Evolutionary conservation across 2,797 vertebrate species (phyloP), one percentile per base, ranked within the genome.

Genomic region (Clarias fuscus): DNA sequence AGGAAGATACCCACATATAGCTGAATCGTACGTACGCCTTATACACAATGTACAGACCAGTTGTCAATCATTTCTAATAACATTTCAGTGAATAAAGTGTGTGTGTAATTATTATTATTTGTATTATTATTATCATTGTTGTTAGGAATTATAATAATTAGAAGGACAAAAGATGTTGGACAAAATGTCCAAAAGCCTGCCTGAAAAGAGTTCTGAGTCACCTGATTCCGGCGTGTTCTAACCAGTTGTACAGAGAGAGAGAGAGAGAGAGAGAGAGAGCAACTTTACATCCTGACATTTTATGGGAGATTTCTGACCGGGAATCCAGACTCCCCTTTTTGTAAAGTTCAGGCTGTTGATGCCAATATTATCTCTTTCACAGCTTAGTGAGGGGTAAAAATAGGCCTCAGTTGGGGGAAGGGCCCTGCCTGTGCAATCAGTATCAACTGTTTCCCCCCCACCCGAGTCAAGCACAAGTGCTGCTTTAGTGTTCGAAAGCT

Each of bases 341-440:
- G 86, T 84, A 37, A 79, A 82, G 85, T 87, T 78, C 82, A 83
- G 82, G 58, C 90, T 72, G 83, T 86, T 87, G 59, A 48, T 88
- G 83, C 84, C 89, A 83, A 75, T 89, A 89, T 84, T 88, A 86
- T 88, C 89, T 86, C 64, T 85, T 71, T 59, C 87, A 88, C 77
- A 84, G 89, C 83, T 88, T 85, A 86, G 70, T 56, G 82, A 88
- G 84, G 64, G 68, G 85, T 90, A 90, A 90, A 89, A 91, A 91
- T 91, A 91, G 85, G 78, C 37, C 68, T 83, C 77, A 6, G 62
- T 77, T 88, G 75, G 89, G 85, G 85, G 87, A 85, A 77, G 84
- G 85, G 85, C 62, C 88, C 86, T 64, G 59, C 53, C 84, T 71
- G 73, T 27, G 68, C 64, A 82, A 73, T 68, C 76, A 71, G 81